Evolutionary conservation across 2,113 vertebrate species (phyloP), one percentile per base, ranked within the genome.

Genomic region (Prionailurus viverrinus): DNA sequence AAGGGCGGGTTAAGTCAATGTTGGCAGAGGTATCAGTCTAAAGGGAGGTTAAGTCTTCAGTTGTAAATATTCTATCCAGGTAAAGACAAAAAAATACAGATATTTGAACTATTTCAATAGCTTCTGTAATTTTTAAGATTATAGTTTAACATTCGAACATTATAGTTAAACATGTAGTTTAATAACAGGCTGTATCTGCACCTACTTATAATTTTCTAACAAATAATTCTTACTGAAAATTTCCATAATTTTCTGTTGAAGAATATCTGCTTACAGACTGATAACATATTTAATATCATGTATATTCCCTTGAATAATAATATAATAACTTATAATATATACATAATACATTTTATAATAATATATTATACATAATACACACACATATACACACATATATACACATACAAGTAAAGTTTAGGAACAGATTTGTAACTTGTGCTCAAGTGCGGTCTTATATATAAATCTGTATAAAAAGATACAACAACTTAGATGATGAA

Each of bases 111-210:
- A 65, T 93, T 80, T 76, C n/a, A 68, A 31, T 91, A 84, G n/a
- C 48, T 69, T 48, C 51, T 73, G 14, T 93, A 91, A 92, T 84
- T 93, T 97, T 96, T 89, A 85, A 80, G 74, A 71, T 96, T 81
- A 12, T 63, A 81, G n/a, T 33, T 95, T 39, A 74, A 82, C n/a
- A 82, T 94, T 61, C 58, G 1, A 61, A 61, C 58, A 61, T 61
- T 61, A 61, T 61, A 61, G 58, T 61, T 61, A 25, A 61, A 61
- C 58, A 23, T 23, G 23, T 23, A 61, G 58, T 61, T 61, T 61
- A 61, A 61, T 21, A 61, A 61, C 58, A 93, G 39, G 33, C 33
- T 91, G 14, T 65, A 18, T 51, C 93, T 94, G 23, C 5, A 80
- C 1, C 3, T 82, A 51, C 21, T 94, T 89, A 84, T 25, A 45